Evolutionary conservation across 2,888 invertebrate species (phyloP).

Genomic region (Nomada lathburiana): DNA sequence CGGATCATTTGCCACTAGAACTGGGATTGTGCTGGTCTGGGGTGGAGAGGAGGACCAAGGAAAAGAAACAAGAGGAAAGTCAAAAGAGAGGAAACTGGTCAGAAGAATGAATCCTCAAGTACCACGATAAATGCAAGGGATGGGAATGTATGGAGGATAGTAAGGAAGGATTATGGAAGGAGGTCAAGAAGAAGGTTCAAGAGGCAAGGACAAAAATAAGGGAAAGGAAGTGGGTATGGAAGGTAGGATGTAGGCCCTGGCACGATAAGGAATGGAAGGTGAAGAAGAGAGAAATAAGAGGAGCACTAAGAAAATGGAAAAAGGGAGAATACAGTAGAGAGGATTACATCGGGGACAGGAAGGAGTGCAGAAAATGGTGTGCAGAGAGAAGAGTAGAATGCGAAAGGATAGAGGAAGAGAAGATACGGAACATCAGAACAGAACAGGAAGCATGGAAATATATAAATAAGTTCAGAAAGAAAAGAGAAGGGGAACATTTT

Average conservation of each 20-base stretch:
- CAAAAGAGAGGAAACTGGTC: neutral
- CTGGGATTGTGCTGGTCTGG: neutral
- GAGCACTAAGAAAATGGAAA: neutral
- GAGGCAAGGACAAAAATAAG: neutral
- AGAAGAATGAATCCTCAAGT: neutral
- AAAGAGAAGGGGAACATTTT: neutral
- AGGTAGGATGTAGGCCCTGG: neutral
- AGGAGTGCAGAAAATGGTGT: neutral
- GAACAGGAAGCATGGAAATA: neutral
- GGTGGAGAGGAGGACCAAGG: neutral
- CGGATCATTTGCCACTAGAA: slow-evolving; percentile 37
- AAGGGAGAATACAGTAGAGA: neutral
- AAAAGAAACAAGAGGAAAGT: neutral
- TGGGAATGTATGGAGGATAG: no score
- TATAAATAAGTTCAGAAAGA: neutral
- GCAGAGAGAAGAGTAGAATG: neutral
- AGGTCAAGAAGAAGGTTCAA: neutral
- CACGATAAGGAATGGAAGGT: neutral
- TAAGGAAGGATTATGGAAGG: neutral
- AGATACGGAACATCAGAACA: no score
- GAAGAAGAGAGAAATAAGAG: neutral
- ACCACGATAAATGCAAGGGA: no score
- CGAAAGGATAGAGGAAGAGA: neutral
- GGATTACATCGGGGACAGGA: neutral
- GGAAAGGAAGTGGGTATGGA: neutral